These are phyloP conservation scores for Latrodectus geometricus DNA, from an alignment of 1,140 invertebrate genomes.

Conservation along the genomic window DNA sequence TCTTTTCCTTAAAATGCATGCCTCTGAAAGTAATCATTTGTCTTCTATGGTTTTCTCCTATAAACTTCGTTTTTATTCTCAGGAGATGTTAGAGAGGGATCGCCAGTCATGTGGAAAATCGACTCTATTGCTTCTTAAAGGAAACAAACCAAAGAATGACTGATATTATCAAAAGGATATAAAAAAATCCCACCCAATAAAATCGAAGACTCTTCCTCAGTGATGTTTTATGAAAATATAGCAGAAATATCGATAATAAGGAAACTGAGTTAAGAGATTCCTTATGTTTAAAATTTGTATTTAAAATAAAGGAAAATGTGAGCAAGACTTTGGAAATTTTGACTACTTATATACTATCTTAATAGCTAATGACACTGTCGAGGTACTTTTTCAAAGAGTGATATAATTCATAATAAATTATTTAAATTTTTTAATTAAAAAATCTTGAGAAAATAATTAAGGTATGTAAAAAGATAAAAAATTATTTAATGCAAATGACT, in stretches of 20 bases:
- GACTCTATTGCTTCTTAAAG: slow-evolving; percentile 49
- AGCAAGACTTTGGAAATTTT: too few species aligned
- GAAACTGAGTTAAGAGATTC: neutral
- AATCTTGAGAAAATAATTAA: too few species aligned
- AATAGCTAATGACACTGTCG: too few species aligned
- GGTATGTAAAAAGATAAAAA: too few species aligned
- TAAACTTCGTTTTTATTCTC: slow-evolving; percentile 45
- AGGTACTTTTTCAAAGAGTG: too few species aligned
- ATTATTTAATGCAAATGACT: too few species aligned
- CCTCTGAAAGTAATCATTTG: slow-evolving; percentile 54
- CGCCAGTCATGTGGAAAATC: slow-evolving; percentile 56
- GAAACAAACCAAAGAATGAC: slow-evolving; percentile 1
- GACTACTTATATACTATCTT: too few species aligned
- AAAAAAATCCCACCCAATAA: neutral
- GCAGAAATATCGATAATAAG: neutral
- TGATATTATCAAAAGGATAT: neutral
- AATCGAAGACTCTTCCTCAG: neutral
- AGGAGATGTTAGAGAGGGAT: slow-evolving; percentile 39
- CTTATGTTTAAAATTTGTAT: too few species aligned
- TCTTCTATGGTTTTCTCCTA: slow-evolving; percentile 52
- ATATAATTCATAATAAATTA: too few species aligned
- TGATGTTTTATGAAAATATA: neutral
- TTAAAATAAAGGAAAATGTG: too few species aligned
- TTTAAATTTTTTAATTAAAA: too few species aligned
- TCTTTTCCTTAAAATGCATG: slow-evolving; percentile 45